Base-by-base conservation (phyloP, 2,113 vertebrate species). In the Collichthys lucidus region DNA sequence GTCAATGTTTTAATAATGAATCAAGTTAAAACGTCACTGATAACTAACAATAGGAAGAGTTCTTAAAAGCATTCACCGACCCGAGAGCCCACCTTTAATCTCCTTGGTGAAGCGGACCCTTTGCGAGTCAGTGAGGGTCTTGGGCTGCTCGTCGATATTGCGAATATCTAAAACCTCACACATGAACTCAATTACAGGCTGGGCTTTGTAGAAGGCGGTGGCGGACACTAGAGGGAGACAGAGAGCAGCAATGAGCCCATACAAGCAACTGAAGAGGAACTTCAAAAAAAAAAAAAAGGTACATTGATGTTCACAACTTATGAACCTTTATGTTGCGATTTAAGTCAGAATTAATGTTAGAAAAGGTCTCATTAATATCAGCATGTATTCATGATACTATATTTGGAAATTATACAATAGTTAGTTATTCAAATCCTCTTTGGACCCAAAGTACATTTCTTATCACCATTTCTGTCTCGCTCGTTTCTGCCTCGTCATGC, bases 121-220 rank as follows among this genome's bases (percentile, higher is more conserved):
- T 91, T 99, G 98, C 0, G 98, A 99, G 89, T 99, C 98, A 0
- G 98, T 99, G 84, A 99, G 96, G 12, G 98, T 97, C 84, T 99
- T 99, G 1, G 98, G 98, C 91, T 99, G 98, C 86, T 99, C 98
- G 0, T 99, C 98, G 2, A 99, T 99, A 93, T 99, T 99, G 87
- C 98, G 96, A 86, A 99, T 99, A 91, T 99, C 98, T 91, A 99
- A 93, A 77, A 99, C 98, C 87, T 99, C 98, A 42, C 98, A 99
- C 98, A 99, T 99, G 95, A 99, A 99, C 91, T 99, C 98, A 1
- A 99, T 99, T 20, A 99, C 98, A 0, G 98, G 98, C 91, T 99
- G 98, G 46, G 98, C 98, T 96, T 99, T 99, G 94, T 99, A 99
- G 91, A 99, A 99, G 74, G 98, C 98, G 0, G 98, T 99, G 73